Base-by-base conservation (phyloP, 2,888 invertebrate genomes). In the Linnaemya tessellans region DNA sequence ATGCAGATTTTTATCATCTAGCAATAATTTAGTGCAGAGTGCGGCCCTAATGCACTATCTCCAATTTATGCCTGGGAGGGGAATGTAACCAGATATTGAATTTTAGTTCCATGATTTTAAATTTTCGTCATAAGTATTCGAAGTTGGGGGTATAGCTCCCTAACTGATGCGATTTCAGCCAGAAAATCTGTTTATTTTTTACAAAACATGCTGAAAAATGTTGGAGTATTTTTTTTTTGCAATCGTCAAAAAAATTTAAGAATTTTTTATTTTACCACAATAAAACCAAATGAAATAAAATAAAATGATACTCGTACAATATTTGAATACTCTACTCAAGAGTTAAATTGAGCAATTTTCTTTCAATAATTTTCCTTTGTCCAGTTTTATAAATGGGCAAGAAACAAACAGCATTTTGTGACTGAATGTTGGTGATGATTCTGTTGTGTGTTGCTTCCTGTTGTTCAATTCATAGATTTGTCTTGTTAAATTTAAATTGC, bases 401-500 rank as follows among this genome's bases (percentile, higher is more conserved):
- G 8, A 9, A 3, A 38, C 65, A 35, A 65, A 51, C 25, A 38
- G 9, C 2, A 18, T 41, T 4, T 18, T 8, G 4, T 9, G 11
- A 10, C 18, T 41, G 25, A 49, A 25, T 58, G 9, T 25, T 58
- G 65, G 15, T 71, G 65, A 49, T 67, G 67, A 20, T 67, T 18
- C 30, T 11, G n/a, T n/a, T 67, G 60, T 9, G 3, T 67, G 38
- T 20, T 73, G 67, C 67, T 74, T 74, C 74, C 74, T 80, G 73
- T 74, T 80, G 67, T 80, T 60, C 51, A 38, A 78, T 65, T 78
- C 71, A 73, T 58, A 83, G 64, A 81, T 73, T 84, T 84, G 84
- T 71, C 84, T 80, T 79, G 78, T 81, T 73, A 68, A 78, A 85
- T 85, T 82, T 80, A 79, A 85, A 85, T 82, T 85, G 85, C 82